Evolutionary conservation across 1,140 invertebrate species (phyloP), one percentile per base, ranked within the genome.

Genomic region (Pseudoatta argentina): DNA sequence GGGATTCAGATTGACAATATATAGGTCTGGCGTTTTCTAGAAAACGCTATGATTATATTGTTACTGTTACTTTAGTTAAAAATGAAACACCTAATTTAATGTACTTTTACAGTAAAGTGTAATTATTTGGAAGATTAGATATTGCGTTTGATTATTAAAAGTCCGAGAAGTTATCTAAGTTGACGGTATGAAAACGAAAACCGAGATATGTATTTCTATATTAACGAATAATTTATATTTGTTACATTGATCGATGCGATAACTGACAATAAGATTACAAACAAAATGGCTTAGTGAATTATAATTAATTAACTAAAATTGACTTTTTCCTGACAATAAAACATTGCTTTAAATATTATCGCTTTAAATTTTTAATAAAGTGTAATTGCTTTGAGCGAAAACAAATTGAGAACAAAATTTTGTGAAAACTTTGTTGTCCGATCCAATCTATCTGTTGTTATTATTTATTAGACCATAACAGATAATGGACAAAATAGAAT

Each of bases 381-480:
- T 8, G n/a, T 34, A 73, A 27, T 55, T 72, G 30, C 3, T 30
- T 55, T 57, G 18, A 57, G 51, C 51, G n/a, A 16, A 75, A 73
- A 75, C 51, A 18, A 7, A 21, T 18, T 10, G 12, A 75, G 12
- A 75, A 55, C 27, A 3, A 57, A 34, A 75, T 57, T 75, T 57
- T 57, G 16, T 59, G 16, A 75, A 39, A 57, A 14, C 44, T 77
- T 57, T 18, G 44, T 76, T 18, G 4, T 24, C 4, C 30, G 55
- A 61, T 76, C 14, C 73, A 77, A 77, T 76, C 34, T 63, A 53
- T 16, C 27, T n/a, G 30, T 39, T 44, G 21, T 78, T 78, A 39
- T 67, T 78, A 34, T 51, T 48, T 61, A 44, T 48, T 61, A 44
- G 18, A 30, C 4, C 24, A 18, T 64, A 64, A 44, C 14, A 12